A percentile compares a stretch with the other conserved stretches of the same genome.
phyloP scores from a whole-genome alignment of 2,113 vertebrate genomes.

The Pseudorhombus dupliciocellatus region DNA sequence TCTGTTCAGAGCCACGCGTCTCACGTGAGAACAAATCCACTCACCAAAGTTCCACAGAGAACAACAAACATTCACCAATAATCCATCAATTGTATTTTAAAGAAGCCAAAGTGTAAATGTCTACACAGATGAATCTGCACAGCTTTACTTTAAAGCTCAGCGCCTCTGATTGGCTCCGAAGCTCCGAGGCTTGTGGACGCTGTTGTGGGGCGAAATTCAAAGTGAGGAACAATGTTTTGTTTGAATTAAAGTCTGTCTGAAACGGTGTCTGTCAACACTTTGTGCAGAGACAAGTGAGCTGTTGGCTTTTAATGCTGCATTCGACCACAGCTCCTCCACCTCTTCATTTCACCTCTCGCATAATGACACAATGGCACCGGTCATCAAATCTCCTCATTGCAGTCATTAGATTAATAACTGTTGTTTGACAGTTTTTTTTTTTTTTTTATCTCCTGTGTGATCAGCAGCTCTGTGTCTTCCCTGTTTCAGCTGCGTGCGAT shows the following conservation, averaged over 20 bases:
- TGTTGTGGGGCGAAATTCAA: too few relatives aligned
- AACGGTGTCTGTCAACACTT: background rate
- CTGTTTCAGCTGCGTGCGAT: conserved; percentile 5
- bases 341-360: conserved; percentile 34
- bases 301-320: conserved; percentile 2
- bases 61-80: too few relatives aligned
- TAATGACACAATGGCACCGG: conserved; percentile 6
- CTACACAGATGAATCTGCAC: too few relatives aligned
- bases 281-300: background rate
- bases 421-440: conserved; percentile 4
- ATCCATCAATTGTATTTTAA: too few relatives aligned
- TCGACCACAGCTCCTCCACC: conserved; percentile 29
- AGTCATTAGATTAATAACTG: background rate
- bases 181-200: too few relatives aligned
- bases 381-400: background rate
- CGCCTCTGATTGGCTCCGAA: too few relatives aligned
- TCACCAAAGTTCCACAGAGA: too few relatives aligned
- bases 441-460: conserved; percentile 2
- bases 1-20: too few relatives aligned
- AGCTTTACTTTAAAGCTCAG: too few relatives aligned
- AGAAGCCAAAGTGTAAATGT: too few relatives aligned
- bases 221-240: too few relatives aligned
- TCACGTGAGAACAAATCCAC: too few relatives aligned
- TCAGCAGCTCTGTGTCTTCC: conserved; percentile 33
- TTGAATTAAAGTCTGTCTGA: background rate